Evolutionary conservation across 2,888 invertebrate genomes (phyloP).

Genomic region (Portevinia maculata): DNA sequence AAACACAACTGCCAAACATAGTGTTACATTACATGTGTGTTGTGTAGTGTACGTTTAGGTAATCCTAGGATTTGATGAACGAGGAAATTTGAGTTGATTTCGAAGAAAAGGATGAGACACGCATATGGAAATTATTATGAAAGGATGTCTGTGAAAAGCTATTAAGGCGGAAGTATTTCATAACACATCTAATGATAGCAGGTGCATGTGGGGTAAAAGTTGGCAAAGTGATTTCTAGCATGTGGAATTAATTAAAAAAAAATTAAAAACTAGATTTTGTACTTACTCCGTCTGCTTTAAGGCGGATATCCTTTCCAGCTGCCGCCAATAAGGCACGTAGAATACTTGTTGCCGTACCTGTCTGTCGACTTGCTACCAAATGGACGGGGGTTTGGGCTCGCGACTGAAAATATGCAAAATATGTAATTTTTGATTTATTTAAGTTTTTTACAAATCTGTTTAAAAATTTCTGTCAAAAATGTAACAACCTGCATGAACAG

Average conservation of each 20-base stretch:
- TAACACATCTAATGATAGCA: constrained; percentile 42
- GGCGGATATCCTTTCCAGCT: constrained; percentile 94
- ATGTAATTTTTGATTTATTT: neutral
- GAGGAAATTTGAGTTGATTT: neutral
- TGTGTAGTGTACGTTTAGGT: neutral
- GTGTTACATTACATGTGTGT: constrained; percentile 44
- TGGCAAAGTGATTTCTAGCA: constrained; percentile 38
- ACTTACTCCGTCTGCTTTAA: constrained; percentile 94
- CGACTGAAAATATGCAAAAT: constrained; percentile 85
- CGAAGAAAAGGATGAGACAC: constrained; percentile 19
- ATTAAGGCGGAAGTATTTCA: constrained; percentile 48
- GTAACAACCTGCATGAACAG: no score
- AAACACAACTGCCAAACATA: constrained; percentile 63
- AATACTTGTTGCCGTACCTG: constrained; percentile 95
- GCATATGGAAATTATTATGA: constrained; percentile 15
- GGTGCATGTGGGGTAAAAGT: neutral
- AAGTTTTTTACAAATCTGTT: neutral
- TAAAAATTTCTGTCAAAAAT: neutral
- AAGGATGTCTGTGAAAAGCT: constrained; percentile 25
- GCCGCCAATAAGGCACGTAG: constrained; percentile 93
- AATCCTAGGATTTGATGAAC: constrained; percentile 31
- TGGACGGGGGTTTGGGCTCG: constrained; percentile 97
- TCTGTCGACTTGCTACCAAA: constrained; percentile 95
- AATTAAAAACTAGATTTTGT: constrained; percentile 13
- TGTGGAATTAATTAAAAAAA: constrained; percentile 58